Conservation (phyloP, 2,797 vertebrate genomes). For the Gymnothorax javanicus region DNA sequence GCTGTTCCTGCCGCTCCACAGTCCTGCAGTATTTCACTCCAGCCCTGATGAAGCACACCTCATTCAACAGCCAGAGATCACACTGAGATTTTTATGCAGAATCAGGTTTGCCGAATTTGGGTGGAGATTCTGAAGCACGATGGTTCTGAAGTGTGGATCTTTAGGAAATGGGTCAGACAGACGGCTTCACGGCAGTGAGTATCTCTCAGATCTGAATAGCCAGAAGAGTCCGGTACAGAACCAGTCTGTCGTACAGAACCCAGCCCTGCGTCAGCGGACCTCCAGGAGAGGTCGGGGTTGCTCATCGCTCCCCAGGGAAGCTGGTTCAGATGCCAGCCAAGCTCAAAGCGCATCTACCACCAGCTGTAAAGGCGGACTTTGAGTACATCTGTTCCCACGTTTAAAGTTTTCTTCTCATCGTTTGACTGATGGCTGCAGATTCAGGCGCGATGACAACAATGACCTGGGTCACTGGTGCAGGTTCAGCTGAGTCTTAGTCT, state of each 20-base stretch:
- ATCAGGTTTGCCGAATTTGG: too few species aligned
- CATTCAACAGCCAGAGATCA: too few species aligned
- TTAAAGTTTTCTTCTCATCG: background rate
- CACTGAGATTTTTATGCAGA: too few species aligned
- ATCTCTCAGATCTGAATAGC: background rate
- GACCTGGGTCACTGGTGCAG: too few species aligned
- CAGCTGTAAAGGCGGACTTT: background rate
- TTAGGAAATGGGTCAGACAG: too few species aligned
- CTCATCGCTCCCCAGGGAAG: conserved; percentile 62
- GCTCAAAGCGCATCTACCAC: conserved; percentile 26
- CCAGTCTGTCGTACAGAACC: background rate
- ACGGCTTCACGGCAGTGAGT: background rate
- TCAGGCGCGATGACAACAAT: background rate
- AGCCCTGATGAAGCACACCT: too few species aligned
- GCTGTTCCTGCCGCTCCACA: too few species aligned
- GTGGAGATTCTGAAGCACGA: too few species aligned
- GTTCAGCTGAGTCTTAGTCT: background rate
- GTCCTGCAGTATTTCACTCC: too few species aligned
- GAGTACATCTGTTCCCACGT: background rate
- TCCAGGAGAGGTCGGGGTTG: conserved; percentile 70
- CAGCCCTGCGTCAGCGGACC: conserved; percentile 50
- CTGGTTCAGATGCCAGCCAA: conserved; percentile 46
- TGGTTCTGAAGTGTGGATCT: too few species aligned
- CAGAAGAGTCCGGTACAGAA: background rate
- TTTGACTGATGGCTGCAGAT: background rate